Evolutionary conservation across 2,113 vertebrate species (phyloP), one percentile per base, ranked within the genome.

Genomic region (Tupaia tana): DNA sequence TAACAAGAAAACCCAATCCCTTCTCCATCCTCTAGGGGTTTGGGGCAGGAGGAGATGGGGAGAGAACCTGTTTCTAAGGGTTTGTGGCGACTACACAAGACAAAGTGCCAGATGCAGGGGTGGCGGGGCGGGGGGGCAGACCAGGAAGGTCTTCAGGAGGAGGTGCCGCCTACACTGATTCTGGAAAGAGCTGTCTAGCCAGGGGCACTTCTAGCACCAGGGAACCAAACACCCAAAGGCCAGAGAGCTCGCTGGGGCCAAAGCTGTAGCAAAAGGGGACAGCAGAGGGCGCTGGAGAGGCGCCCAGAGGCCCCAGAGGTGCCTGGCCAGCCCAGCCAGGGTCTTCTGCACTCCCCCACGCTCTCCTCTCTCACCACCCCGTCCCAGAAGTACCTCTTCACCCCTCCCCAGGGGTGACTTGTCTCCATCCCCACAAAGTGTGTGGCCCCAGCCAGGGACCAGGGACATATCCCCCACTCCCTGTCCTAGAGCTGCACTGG

Each of bases 401-500:
- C 54, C 29, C 9, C 71, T 7, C 11, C 2, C 31, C 29, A 58
- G 69, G 15, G 14, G 9, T 7, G 4, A 78, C 71, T 70, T 20
- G 18, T 69, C 61, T 10, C 24, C 34, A 18, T 31, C 11, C 25
- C 29, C 22, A 20, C 6, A 43, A 43, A 43, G 43, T 43, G 43
- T 43, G 43, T 43, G 43, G 43, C 43, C 43, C 43, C 43, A 43
- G 43, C 3, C 43, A 43, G 43, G 43, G 43, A 43, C 9, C 24
- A 11, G 6, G 25, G 20, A 59, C 12, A 31, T 29, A 56, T 61
- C 64, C 18, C 15, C 9, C 31, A 19, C 18, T 75, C n/a, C 5
- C 3, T 6, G 3, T 2, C 3, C 34, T 31, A 11, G 12, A 15
- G 52, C 14, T 0, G 24, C 25, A 34, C 27, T 13, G 22, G 19